Evolutionary conservation across 2,888 invertebrate species (phyloP), one percentile per base, ranked within the genome.

Genomic region (Priocnemis perturbator): DNA sequence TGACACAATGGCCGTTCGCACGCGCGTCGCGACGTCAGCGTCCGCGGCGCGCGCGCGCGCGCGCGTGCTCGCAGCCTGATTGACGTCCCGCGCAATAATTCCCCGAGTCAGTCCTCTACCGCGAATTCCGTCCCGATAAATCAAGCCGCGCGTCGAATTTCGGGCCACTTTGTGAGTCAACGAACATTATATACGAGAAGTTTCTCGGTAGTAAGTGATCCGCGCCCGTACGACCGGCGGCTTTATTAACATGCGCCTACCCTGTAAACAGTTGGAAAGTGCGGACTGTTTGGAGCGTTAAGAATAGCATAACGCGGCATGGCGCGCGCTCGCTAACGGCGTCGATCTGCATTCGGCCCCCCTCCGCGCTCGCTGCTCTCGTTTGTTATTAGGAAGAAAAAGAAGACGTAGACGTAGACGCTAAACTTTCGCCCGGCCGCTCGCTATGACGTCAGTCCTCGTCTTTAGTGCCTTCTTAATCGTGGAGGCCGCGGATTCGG

Each of bases 251-350:
- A 20, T n/a, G 59, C 19, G 59, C 19, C 21, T 19, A 11, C n/a
- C 30, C 69, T 65, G 60, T 70, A 74, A 73, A 60, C 65, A 57
- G 60, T 69, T 75, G 63, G 52, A 56, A 69, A 75, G 62, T 76
- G 61, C 67, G 64, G 52, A 44, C 48, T 64, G 65, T 77, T 78
- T 62, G n/a, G 62, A 44, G 20, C 20, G 69, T 78, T 77, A 69
- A 78, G 73, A 78, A 78, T 78, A 78, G 76, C 71, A 47, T 64
- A 63, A 70, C 61, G 60, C 47, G 53, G 50, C 55, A 11, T 44
- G 44, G 19, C 45, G 45, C 5, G 44, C 58, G 1, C 37, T 37
- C 37, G 37, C 14, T 37, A 1, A 5, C 26, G 37, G 37, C 37
- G 37, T 37, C 20, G 3, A 37, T 37, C 58, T 45, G 45, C 45